Evolutionary conservation across 1,140 invertebrate genomes (phyloP).

Genomic region (Pseudomyrmex dendroicus): DNA sequence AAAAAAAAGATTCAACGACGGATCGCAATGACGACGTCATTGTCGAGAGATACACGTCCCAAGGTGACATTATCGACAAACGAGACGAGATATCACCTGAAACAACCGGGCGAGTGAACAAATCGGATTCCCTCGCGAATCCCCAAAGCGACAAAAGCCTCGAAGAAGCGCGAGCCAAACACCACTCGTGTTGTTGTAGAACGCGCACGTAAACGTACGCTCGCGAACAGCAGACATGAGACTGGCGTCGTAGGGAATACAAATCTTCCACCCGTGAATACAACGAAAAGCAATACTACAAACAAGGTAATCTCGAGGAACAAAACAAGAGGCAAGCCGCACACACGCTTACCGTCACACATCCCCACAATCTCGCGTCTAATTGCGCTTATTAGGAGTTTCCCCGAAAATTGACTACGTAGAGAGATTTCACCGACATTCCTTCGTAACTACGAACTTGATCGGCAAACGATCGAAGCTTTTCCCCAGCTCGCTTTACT

Average conservation of each 20-base stretch:
- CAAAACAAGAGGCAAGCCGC: slow-evolving; percentile 43
- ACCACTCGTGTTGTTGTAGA: background rate
- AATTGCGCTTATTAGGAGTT: background rate
- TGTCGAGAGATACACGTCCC: background rate
- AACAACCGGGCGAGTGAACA: slow-evolving; percentile 56
- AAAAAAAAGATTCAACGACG: background rate
- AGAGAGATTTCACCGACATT: background rate
- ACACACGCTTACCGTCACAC: slow-evolving; percentile 5
- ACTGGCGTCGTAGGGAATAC: slow-evolving; percentile 34
- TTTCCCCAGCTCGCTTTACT: slow-evolving; percentile 49
- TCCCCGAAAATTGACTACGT: background rate
- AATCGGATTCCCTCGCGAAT: background rate
- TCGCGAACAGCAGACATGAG: slow-evolving; percentile 11
- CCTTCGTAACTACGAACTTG: background rate
- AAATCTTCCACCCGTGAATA: slow-evolving; percentile 82
- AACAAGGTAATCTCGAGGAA: slow-evolving; percentile 80
- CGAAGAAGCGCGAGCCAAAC: background rate
- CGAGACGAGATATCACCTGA: slow-evolving; percentile 6
- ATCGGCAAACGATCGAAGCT: slow-evolving; percentile 8
- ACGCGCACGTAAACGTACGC: slow-evolving; percentile 7
- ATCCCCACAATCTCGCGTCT: background rate
- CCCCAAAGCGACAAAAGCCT: slow-evolving; percentile 18
- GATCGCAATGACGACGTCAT: background rate
- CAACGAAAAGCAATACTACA: slow-evolving; percentile 85
- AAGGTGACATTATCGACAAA: slow-evolving; percentile 4